Evolutionary conservation across 1,140 invertebrate genomes (phyloP), one percentile per base, ranked within the genome.

Genomic region (Drosophila guanche): DNA sequence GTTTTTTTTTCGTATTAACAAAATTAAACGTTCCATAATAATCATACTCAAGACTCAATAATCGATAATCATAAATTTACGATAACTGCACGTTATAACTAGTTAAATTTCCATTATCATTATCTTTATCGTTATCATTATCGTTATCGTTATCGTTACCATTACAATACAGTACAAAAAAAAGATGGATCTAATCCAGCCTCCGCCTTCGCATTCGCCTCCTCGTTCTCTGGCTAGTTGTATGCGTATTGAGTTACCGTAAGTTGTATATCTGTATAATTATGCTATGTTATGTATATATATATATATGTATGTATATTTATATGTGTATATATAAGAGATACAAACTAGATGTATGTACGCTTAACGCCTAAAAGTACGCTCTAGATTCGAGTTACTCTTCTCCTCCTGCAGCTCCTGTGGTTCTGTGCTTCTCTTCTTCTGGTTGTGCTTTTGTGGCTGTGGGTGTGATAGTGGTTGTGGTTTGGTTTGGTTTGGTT

Each of bases 1-100:
- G 79, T 84, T 89, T 83, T 76, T 61, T 84, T 89, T 84, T 89
- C 72, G 79, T 89, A 84, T 89, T 79, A 89, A 88, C 83, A 88
- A 88, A 88, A 88, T 88, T 66, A 88, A 88, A 88, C 83, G 83
- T 78, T 86, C 53, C 78, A 59, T 88, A 84, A 83, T 83, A 83
- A 83, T 84, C 79, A 79, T 84, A 83, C 65, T 67, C 65, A 68
- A 68, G 65, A 68, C 50, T 68, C 65, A 68, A 68, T 56, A 68
- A 68, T 68, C 62, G 62, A 68, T 68, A 73, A 73, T 69, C 75
- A 76, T 88, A 75, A 86, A 86, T 67, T 61, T 78, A 71, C 72
- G 72, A 75, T 75, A 68, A 68, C 65, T 55, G 65, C 62, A 67
- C 65, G 65, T 75, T 75, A 76, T 81, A 81, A 75, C 78, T 80